Percentiles rank a stretch among this genome's conserved stretches.
Conservation (phyloP, 2,888 invertebrate genomes). For the Caenorhabditis doughertyi region DNA sequence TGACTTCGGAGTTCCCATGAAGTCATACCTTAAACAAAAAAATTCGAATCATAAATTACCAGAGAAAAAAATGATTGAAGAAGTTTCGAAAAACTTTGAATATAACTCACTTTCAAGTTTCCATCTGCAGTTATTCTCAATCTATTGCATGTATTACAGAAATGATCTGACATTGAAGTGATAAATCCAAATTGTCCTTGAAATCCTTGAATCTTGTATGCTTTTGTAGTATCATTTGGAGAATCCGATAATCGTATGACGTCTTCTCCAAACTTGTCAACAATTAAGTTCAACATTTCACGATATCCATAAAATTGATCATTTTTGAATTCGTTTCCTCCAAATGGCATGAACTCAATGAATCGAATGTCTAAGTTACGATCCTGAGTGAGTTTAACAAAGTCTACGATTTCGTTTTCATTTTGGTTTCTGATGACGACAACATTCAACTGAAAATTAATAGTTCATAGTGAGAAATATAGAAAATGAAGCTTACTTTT, state of each 20-base stretch:
- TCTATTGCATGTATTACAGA: constrained; percentile 95
- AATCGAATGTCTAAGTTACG: constrained; percentile 93
- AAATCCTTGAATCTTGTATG: constrained; percentile 91
- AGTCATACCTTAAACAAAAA: constrained; percentile 89
- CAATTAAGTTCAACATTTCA: constrained; percentile 88
- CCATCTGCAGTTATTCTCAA: constrained; percentile 98
- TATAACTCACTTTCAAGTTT: constrained; percentile 91
- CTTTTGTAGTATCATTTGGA: constrained; percentile 94
- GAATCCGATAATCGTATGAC: constrained; percentile 86
- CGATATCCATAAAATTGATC: constrained; percentile 90
- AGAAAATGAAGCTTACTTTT: constrained; percentile 84
- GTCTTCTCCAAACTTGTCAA: constrained; percentile 85
- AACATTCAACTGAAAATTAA: constrained; percentile 88
- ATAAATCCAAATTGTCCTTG: constrained; percentile 95
- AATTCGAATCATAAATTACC: too few relatives aligned
- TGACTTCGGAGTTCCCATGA: constrained; percentile 95
- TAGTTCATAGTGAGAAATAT: neutral
- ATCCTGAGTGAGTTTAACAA: constrained; percentile 90
- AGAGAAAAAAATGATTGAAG: too few relatives aligned
- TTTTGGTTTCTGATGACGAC: constrained; percentile 95
- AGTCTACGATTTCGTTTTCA: constrained; percentile 94
- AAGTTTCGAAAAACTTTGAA: too few relatives aligned
- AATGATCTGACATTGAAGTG: constrained; percentile 96
- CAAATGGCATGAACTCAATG: constrained; percentile 99
- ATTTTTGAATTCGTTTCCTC: constrained; percentile 94